Evolutionary conservation across 2,797 vertebrate genomes (phyloP).

Genomic region (Tamandua tetradactyla): DNA sequence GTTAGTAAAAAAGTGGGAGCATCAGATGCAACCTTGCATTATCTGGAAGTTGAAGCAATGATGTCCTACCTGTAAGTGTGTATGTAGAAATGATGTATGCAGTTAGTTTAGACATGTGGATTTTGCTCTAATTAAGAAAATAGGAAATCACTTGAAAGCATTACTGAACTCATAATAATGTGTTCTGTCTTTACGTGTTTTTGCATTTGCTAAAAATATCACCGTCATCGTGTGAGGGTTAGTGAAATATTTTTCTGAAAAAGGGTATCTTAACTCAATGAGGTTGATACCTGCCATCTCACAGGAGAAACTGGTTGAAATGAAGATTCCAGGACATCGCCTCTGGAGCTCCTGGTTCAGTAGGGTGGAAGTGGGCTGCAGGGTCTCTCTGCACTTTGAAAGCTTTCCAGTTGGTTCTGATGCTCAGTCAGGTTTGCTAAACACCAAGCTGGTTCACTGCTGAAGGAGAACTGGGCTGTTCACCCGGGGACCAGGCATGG

Average conservation of each 20-base stretch:
- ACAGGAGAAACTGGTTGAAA: neutral
- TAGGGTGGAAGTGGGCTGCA: neutral
- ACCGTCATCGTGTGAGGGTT: neutral
- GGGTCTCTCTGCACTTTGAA: neutral
- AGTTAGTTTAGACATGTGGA: neutral
- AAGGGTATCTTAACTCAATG: neutral
- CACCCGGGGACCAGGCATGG: neutral
- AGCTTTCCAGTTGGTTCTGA: neutral
- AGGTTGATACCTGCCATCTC: neutral
- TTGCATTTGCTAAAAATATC: conserved; percentile 6
- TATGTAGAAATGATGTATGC: neutral
- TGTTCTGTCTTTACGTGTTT: conserved; percentile 31
- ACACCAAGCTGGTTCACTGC: neutral
- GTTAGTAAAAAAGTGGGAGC: too few species aligned
- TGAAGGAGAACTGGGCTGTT: neutral
- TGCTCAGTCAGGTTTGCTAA: neutral
- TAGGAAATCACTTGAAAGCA: conserved; percentile 22
- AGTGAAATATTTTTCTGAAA: conserved; percentile 3
- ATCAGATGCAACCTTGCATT: neutral
- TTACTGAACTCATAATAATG: neutral
- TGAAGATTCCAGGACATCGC: neutral
- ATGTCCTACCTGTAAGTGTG: neutral
- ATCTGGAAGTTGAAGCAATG: neutral
- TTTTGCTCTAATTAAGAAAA: conserved; percentile 38
- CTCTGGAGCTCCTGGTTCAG: neutral